These are phyloP conservation scores for Brachionus calyciflorus DNA, from an alignment of 1,140 invertebrate species.

Conservation along the genomic window DNA sequence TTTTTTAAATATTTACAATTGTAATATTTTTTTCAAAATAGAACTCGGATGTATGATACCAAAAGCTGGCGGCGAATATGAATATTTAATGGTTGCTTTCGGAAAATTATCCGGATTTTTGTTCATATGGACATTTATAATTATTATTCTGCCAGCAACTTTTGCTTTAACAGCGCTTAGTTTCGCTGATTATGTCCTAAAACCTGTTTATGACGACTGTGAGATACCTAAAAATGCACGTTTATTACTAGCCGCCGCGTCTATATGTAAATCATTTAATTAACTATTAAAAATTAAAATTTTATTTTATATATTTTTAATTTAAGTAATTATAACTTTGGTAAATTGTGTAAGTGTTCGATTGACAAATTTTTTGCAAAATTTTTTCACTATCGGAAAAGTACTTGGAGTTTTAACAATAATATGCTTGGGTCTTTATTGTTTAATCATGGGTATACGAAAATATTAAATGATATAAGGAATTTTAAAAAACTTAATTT, in stretches of 20 bases:
- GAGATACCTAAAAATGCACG: not conserved
- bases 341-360: slow-evolving; percentile 59
- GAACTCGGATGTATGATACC: slow-evolving; percentile 69
- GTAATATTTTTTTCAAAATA: slow-evolving; percentile 58
- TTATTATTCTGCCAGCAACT: slow-evolving; percentile 73
- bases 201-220: slow-evolving; percentile 70
- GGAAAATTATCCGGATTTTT: slow-evolving; percentile 61
- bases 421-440: slow-evolving; percentile 54
- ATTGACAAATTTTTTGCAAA: slow-evolving; percentile 57
- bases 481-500: slow-evolving; percentile 48
- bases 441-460: slow-evolving; percentile 35
- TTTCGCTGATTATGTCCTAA: slow-evolving; percentile 88
- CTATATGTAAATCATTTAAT: slow-evolving; percentile 7
- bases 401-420: slow-evolving; percentile 57
- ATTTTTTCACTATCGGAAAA: slow-evolving; percentile 59
- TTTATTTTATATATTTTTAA: slow-evolving; percentile 11
- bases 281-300: not conserved
- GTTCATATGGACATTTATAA: slow-evolving; percentile 52
- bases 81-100: slow-evolving; percentile 54
- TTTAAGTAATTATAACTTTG: slow-evolving; percentile 55
- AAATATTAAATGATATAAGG: not conserved
- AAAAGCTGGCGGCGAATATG: slow-evolving; percentile 47
- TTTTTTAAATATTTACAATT: not conserved
- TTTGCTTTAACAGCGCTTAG: slow-evolving; percentile 96
- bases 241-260: not conserved